Percentiles rank a stretch among this genome's conserved stretches.
phyloP scores from a whole-genome alignment of 2,888 invertebrate species.

The Helicoverpa assulta region DNA sequence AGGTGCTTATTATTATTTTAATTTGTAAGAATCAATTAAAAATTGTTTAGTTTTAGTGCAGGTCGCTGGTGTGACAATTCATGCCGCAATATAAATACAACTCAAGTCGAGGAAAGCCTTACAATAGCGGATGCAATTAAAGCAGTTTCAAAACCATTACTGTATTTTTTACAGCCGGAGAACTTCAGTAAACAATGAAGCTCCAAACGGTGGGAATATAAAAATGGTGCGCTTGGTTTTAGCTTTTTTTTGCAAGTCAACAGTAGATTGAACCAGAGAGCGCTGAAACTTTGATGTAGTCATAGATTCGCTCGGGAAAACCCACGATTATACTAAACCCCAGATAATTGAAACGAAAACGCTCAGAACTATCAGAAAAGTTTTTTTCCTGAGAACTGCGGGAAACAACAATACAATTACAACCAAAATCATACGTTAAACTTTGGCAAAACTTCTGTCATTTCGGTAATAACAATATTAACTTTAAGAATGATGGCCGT shows the following conservation, averaged over 20 bases:
- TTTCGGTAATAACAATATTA: conserved; percentile 51
- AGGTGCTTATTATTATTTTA: no score
- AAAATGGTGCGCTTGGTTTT: conserved; percentile 18
- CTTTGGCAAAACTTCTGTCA: conserved; percentile 45
- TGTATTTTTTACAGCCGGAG: conserved; percentile 10
- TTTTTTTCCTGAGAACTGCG: conserved; percentile 7
- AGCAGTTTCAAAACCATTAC: conserved; percentile 14
- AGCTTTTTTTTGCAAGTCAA: conserved; percentile 18
- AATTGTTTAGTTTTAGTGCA: background rate
- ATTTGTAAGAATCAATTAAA: no score
- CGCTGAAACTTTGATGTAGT: conserved; percentile 11
- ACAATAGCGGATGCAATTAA: conserved; percentile 28
- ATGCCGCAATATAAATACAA: conserved; percentile 4
- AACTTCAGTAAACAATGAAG: conserved; percentile 27
- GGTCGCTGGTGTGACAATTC: background rate
- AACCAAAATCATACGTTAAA: conserved; percentile 19
- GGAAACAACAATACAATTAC: conserved; percentile 31
- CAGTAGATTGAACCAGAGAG: conserved; percentile 2
- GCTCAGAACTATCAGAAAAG: conserved; percentile 2
- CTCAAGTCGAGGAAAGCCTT: conserved; percentile 13
- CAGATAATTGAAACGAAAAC: background rate
- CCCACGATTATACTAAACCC: background rate
- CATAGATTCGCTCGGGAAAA: background rate
- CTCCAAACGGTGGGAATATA: conserved; percentile 4
- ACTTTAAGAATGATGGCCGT: conserved; percentile 40